Percentiles rank a stretch among this genome's conserved stretches.
Evolutionary conservation across 2,113 vertebrate species (phyloP).

Genomic region (Malaclemys terrapin): DNA sequence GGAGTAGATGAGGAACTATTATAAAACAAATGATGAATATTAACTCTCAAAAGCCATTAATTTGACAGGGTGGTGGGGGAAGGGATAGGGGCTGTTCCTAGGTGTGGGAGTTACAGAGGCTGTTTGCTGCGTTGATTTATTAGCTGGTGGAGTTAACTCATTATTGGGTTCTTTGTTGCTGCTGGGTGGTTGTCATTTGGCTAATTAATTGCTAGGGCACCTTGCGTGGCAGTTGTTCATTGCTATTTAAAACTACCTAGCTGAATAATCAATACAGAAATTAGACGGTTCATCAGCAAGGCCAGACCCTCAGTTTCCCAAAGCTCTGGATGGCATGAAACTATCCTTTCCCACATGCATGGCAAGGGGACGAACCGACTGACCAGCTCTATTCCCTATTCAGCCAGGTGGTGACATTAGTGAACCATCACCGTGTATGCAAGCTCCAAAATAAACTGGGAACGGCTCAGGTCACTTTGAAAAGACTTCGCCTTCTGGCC

Average conservation of each 20-base stretch:
- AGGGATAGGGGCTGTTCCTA: fast-evolving
- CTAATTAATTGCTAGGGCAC: neutral
- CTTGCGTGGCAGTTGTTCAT: neutral
- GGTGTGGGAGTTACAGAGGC: fast-evolving
- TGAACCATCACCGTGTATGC: neutral
- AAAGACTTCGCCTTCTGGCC: neutral
- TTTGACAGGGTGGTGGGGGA: neutral
- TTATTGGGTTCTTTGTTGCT: neutral
- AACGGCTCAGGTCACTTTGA: neutral
- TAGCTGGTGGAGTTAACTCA: neutral
- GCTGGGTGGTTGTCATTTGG: neutral
- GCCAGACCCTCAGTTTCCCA: neutral
- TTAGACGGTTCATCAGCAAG: fast-evolving
- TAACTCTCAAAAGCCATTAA: neutral
- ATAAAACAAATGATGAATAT: neutral
- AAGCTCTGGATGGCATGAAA: neutral
- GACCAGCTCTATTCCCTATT: neutral
- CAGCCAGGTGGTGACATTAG: fast-evolving
- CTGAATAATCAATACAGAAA: neutral
- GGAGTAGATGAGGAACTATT: neutral
- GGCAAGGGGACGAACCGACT: neutral
- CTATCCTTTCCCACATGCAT: fast-evolving
- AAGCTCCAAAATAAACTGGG: neutral
- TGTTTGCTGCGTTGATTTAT: neutral
- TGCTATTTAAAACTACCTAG: neutral